Conservation (phyloP, 2,888 invertebrate species). For the Agriotes lineatus region DNA sequence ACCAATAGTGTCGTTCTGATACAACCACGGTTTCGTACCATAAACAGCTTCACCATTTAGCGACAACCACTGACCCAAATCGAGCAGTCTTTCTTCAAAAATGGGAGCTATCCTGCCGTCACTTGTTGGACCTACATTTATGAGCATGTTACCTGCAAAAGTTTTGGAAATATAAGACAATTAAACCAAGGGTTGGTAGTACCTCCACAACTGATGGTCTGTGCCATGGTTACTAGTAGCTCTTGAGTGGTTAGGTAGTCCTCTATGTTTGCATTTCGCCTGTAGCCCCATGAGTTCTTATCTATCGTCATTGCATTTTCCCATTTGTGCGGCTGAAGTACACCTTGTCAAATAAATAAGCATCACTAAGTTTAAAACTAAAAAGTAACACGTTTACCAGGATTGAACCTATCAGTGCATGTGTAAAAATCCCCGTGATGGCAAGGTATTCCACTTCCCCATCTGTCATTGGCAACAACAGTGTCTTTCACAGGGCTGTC, state of each 20-base stretch:
- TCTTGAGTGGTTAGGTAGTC: constrained; percentile 72
- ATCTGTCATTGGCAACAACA: constrained; percentile 93
- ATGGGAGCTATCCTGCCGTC: constrained; percentile 85
- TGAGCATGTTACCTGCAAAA: constrained; percentile 71
- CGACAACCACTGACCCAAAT: constrained; percentile 82
- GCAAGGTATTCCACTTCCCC: constrained; percentile 74
- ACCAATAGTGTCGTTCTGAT: constrained; percentile 85
- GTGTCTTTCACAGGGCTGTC: constrained; percentile 90
- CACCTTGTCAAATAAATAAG: constrained; percentile 61
- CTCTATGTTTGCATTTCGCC: constrained; percentile 73
- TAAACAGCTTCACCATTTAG: constrained; percentile 88
- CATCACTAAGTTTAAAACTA: neutral
- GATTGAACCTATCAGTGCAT: constrained; percentile 86
- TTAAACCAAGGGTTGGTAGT: neutral
- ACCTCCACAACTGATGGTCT: constrained; percentile 80
- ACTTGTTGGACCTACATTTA: constrained; percentile 87
- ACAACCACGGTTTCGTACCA: constrained; percentile 76
- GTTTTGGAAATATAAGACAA: neutral
- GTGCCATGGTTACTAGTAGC: constrained; percentile 75
- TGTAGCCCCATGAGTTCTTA: constrained; percentile 83
- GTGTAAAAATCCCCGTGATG: constrained; percentile 91
- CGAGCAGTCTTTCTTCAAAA: constrained; percentile 81
- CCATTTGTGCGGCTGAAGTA: no score
- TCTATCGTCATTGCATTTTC: constrained; percentile 92
- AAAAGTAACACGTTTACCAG: constrained; percentile 69